Evolutionary conservation across 2,888 invertebrate species (phyloP).

Genomic region (Cantharis rufa): DNA sequence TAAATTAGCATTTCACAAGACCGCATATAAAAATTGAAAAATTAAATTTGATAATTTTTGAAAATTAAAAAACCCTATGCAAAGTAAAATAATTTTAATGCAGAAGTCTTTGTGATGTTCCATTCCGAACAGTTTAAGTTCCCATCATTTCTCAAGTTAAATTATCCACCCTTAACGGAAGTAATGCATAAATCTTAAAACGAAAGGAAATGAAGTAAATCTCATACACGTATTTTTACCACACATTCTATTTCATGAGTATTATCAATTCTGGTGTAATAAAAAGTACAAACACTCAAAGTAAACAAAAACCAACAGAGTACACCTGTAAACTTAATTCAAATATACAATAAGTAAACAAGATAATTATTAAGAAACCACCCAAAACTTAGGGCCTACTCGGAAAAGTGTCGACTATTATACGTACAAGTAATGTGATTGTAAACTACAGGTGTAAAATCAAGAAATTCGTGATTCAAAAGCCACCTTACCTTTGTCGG

Average conservation of each 20-base stretch:
- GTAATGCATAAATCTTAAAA: slow-evolving; percentile 15
- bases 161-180: slow-evolving; percentile 8
- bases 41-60: background rate
- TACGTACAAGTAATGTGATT: slow-evolving; percentile 27
- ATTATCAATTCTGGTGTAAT: slow-evolving; percentile 8
- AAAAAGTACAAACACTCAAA: slow-evolving; percentile 18
- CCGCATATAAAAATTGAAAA: no score
- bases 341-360: slow-evolving; percentile 18
- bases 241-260: background rate
- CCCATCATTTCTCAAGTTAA: background rate
- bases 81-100: background rate
- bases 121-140: background rate
- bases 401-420: slow-evolving; percentile 5
- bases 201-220: slow-evolving; percentile 14
- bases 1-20: background rate
- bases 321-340: slow-evolving; percentile 26
- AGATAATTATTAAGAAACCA: background rate
- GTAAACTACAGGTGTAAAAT: slow-evolving; percentile 35
- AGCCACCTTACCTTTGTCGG: slow-evolving; percentile 34
- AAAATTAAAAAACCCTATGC: background rate
- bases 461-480: slow-evolving; percentile 28
- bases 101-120: background rate
- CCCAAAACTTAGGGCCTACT: background rate
- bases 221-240: slow-evolving; percentile 6
- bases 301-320: slow-evolving; percentile 12